These are phyloP conservation scores for Orchestia grillus DNA, from an alignment of 1,140 invertebrate genomes.

Conservation along the genomic window DNA sequence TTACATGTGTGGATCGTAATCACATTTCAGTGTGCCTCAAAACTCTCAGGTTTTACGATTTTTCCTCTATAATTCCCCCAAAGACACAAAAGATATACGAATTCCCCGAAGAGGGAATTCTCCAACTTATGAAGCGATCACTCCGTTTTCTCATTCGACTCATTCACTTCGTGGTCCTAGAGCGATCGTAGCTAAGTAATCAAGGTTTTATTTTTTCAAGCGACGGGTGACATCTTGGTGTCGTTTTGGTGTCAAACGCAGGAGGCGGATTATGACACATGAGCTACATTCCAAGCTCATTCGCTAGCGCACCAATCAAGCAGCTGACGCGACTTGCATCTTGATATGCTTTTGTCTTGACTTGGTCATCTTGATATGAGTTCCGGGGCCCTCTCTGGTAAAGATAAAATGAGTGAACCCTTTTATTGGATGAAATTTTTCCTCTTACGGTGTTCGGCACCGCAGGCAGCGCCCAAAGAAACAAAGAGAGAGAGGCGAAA, in stretches of 20 bases:
- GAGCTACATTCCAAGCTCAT: constrained; percentile 34
- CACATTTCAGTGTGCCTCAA: neutral
- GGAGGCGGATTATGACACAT: constrained; percentile 41
- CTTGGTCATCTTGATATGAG: constrained; percentile 50
- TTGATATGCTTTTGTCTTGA: constrained; percentile 56
- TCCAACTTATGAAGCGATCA: neutral
- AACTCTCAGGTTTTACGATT: neutral
- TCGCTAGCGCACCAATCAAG: constrained; percentile 40
- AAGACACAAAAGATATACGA: neutral
- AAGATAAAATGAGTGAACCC: neutral
- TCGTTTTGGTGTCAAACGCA: constrained; percentile 37
- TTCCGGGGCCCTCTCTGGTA: neutral
- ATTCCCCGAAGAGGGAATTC: neutral
- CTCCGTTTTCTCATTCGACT: neutral
- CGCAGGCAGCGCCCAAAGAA: neutral
- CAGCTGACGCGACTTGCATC: constrained; percentile 39
- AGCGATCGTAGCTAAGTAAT: neutral
- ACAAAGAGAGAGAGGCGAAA: neutral
- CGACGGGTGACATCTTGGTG: neutral
- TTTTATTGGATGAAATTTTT: constrained; percentile 20
- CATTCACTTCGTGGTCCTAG: neutral
- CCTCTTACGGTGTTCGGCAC: neutral
- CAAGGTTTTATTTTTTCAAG: neutral
- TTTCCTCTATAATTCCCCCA: neutral
- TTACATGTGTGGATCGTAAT: neutral